Base-by-base conservation (phyloP, 2,888 invertebrate genomes). In the Agriopis marginaria region DNA sequence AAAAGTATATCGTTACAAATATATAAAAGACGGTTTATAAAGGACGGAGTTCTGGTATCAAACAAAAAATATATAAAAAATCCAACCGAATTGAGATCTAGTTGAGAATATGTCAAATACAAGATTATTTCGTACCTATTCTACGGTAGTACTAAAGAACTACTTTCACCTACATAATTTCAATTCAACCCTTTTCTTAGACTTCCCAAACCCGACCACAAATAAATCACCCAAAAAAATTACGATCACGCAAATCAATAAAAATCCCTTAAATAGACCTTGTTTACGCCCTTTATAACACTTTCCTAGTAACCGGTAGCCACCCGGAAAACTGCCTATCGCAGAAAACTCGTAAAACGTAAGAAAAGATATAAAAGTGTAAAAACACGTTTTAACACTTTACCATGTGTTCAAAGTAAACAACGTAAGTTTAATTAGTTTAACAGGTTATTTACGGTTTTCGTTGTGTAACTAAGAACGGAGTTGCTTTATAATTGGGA, bases 381-480 rank as follows among this genome's bases (percentile, higher is more conserved):
- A 14, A 62, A 62, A 44, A 53, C 53, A 32, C n/a, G 62, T 32
- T 44, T 51, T 32, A 53, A 62, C 62, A 62, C 62, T 53, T 62
- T 42, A 42, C 51, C 51, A 62, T 53, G 42, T 62, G 44, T 62
- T 42, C 58, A 47, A 8, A 7, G 62, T 62, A 62, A 62, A 62
- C 62, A 62, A 60, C 10, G 60, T n/a, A 12, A 23, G 44, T 62
- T 62, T 62, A 62, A 62, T 54, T 62, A 62, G 51, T 62, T 51
- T 60, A 32, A 10, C 44, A 45, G 44, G 44, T 62, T 62, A 62
- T 62, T 62, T 62, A 62, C 49, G 49, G 60, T n/a, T 47, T 60
- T 17, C 7, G 23, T 8, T 39, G 60, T 49, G 45, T 45, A 39
- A 54, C 53, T 12, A 11, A 53, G 32, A 39, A 12, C 39, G 7